Evolutionary conservation across 2,888 invertebrate genomes (phyloP), one percentile per base, ranked within the genome.

Genomic region (Drosophila fulvimacula): DNA sequence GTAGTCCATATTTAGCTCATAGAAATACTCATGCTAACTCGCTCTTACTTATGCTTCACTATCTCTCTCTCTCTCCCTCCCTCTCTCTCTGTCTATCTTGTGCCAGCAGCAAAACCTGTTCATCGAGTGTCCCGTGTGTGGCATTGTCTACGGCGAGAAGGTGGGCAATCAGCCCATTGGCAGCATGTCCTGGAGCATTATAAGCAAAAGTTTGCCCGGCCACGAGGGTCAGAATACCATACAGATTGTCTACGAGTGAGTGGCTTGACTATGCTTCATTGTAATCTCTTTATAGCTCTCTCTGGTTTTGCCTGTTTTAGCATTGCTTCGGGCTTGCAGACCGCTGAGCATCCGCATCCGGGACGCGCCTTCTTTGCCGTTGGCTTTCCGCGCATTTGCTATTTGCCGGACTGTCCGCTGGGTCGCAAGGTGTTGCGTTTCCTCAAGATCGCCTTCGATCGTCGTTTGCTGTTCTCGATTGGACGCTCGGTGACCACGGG

Each of bases 401-500:
- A 96, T 93, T 93, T 98, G 77, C 98, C 98, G 0, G 97, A 98
- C 91, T 96, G 95, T 80, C 95, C 96, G 65, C 94, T 96, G 74
- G 98, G 98, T 0, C 94, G 96, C 34, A 95, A 95, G 93, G 95
- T 98, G 73, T 92, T 98, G 84, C 92, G 95, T 66, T 94, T 96
- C 78, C 93, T 98, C 62, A 95, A 96, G 82, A 94, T 95, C 72
- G 97, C 97, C 30, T 98, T 98, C 94, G 96, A 96, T 90, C 94
- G 97, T 17, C 95, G 97, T 68, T 92, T 96, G 76, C 95, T 97
- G 81, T 98, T 98, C 93, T 96, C 96, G 0, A 96, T 98, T 76
- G 96, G 96, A 61, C 94, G 96, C 48, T 98, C 98, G 1, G 95
- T 95, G 66, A 98, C 98, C 0, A 98, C 98, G 0, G 98, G 98